A percentile compares a stretch with the other conserved stretches of the same genome.
phyloP scores from a whole-genome alignment of 2,888 invertebrate species.

The Anarsia innoxiella region DNA sequence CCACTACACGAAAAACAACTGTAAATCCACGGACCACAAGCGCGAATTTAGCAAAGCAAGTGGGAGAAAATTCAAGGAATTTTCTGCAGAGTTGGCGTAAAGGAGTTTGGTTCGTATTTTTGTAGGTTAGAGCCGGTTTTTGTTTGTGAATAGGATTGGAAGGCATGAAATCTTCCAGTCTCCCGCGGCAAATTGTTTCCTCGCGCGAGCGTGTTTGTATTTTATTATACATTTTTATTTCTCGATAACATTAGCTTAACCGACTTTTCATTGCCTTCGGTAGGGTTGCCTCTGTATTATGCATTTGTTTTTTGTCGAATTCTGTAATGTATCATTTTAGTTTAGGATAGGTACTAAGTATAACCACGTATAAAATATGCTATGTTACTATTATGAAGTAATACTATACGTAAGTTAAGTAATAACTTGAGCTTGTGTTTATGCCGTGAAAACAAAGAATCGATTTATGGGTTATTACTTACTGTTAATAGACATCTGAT shows the following conservation, averaged over 20 bases:
- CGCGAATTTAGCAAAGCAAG: constrained; percentile 21
- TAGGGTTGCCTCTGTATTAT: constrained; percentile 72
- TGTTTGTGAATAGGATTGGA: constrained; percentile 25
- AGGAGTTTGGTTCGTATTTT: constrained; percentile 38
- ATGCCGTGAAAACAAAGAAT: too few species aligned
- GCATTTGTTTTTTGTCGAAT: too few species aligned
- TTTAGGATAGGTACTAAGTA: too few species aligned
- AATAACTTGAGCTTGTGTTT: too few species aligned
- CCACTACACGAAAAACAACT: constrained; percentile 15
- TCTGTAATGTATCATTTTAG: too few species aligned
- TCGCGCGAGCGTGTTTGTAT: constrained; percentile 73
- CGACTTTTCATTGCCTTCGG: constrained; percentile 72
- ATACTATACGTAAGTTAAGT: too few species aligned
- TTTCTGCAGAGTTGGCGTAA: constrained; percentile 38
- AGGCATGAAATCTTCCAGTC: constrained; percentile 71
- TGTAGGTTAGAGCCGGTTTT: constrained; percentile 32
- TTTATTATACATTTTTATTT: constrained; percentile 76
- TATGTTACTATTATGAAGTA: too few species aligned
- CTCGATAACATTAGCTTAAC: constrained; percentile 76
- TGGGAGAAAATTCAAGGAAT: constrained; percentile 64
- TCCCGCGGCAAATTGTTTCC: constrained; percentile 75
- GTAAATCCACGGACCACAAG: constrained; percentile 25
- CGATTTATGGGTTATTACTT: too few species aligned
- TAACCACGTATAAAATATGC: too few species aligned
- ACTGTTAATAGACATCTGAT: too few species aligned